These are phyloP conservation scores for Platorchestia sp. DNA, from an alignment of 1,140 invertebrate genomes.

Conservation along the genomic window DNA sequence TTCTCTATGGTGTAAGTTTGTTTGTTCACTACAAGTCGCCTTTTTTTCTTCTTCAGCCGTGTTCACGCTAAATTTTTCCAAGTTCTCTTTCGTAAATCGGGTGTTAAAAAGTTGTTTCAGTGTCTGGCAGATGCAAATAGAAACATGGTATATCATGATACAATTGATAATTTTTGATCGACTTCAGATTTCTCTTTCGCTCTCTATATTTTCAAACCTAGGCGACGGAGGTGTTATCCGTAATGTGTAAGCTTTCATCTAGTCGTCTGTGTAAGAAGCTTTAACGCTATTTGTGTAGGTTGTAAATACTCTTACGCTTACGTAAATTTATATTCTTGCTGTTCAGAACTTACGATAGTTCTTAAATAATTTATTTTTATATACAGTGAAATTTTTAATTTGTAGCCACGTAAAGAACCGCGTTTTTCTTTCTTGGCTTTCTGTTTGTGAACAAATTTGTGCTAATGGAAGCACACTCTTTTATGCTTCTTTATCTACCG, in stretches of 20 bases:
- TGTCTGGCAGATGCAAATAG: background rate
- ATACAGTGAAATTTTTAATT: background rate
- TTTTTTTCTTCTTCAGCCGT: background rate
- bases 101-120: background rate
- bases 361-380: background rate
- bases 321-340: background rate
- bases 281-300: background rate
- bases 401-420: background rate
- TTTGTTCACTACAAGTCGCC: background rate
- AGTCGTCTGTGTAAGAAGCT: slow-evolving; percentile 38
- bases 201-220: background rate
- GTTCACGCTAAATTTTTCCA: background rate
- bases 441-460: background rate
- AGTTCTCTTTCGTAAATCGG: background rate
- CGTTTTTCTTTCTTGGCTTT: background rate
- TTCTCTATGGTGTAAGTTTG: background rate
- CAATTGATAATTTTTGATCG: background rate
- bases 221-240: background rate
- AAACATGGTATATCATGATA: background rate
- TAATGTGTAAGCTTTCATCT: background rate
- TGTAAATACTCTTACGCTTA: slow-evolving; percentile 27
- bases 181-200: background rate
- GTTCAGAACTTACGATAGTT: background rate
- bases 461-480: background rate
- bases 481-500: background rate